Evolutionary conservation across 1,140 invertebrate genomes (phyloP).

Genomic region (Pogonomyrmex californicus): DNA sequence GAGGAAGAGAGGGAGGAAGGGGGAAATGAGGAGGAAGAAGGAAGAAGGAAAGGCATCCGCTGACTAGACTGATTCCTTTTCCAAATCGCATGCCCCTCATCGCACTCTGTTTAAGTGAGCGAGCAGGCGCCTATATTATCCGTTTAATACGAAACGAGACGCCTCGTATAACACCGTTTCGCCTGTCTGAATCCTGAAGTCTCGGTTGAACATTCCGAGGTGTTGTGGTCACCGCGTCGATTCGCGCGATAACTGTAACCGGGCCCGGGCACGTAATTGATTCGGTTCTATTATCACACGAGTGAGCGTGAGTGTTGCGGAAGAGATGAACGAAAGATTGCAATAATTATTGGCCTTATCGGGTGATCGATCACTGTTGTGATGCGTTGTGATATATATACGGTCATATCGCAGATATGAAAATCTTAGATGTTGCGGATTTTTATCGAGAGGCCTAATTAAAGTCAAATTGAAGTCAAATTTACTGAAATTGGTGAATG

Average conservation of each 20-base stretch:
- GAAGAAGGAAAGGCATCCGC: slow-evolving; percentile 39
- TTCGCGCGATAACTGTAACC: slow-evolving; percentile 49
- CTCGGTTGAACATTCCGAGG: slow-evolving; percentile 68
- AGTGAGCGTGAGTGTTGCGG: slow-evolving; percentile 5
- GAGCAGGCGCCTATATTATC: slow-evolving; percentile 73
- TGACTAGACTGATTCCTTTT: slow-evolving; percentile 55
- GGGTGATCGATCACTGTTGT: background rate
- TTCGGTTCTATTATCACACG: slow-evolving; percentile 56
- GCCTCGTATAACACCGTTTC: slow-evolving; percentile 76
- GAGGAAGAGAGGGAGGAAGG: background rate
- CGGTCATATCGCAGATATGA: no score
- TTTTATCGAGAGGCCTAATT: background rate
- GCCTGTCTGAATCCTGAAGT: slow-evolving; percentile 74
- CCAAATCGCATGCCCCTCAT: slow-evolving; percentile 42
- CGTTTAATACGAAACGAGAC: slow-evolving; percentile 79
- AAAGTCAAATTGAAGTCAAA: background rate
- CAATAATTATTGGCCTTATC: slow-evolving; percentile 18
- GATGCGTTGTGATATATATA: no score
- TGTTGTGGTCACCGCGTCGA: slow-evolving; percentile 47
- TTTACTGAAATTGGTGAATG: background rate
- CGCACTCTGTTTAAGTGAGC: slow-evolving; percentile 71
- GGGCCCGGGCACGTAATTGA: slow-evolving; percentile 41
- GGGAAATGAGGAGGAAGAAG: background rate
- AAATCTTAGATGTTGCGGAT: background rate
- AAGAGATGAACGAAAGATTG: slow-evolving; percentile 32